These are phyloP conservation scores for Xylophagus ater DNA, from an alignment of 2,888 invertebrate species.

Conservation along the genomic window DNA sequence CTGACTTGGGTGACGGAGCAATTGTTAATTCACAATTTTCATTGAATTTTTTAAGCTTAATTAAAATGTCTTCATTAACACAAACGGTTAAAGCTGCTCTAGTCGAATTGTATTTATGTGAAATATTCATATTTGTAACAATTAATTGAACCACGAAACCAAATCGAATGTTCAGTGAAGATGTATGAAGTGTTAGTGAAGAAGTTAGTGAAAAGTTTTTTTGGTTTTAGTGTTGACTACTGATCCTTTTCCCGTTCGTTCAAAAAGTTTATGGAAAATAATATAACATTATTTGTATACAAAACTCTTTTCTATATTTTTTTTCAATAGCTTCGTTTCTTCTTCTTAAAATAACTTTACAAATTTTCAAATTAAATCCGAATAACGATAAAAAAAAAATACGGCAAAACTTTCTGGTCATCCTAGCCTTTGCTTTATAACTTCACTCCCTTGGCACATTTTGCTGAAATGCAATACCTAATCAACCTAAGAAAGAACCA, in stretches of 20 bases:
- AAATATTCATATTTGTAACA: conserved; percentile 36
- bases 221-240: conserved; percentile 42
- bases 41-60: conserved; percentile 34
- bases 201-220: conserved; percentile 42
- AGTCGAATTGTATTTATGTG: conserved; percentile 15
- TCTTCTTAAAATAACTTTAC: too few relatives aligned
- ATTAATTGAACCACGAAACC: conserved; percentile 42
- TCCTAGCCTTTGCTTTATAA: too few relatives aligned
- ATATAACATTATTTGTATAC: background rate
- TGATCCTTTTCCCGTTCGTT: conserved; percentile 40
- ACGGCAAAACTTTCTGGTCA: too few relatives aligned
- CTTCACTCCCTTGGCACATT: too few relatives aligned
- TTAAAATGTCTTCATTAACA: conserved; percentile 42
- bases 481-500: too few relatives aligned
- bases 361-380: too few relatives aligned
- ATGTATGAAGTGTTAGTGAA: conserved; percentile 38
- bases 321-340: background rate
- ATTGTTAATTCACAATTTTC: conserved; percentile 42
- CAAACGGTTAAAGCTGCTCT: conserved; percentile 39
- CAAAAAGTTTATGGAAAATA: conserved; percentile 26
- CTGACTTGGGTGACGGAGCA: conserved; percentile 39
- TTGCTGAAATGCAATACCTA: too few relatives aligned
- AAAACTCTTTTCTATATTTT: conserved; percentile 32
- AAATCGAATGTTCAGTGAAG: conserved; percentile 35
- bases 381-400: too few relatives aligned